Evolutionary conservation across 2,113 vertebrate species (phyloP), one percentile per base, ranked within the genome.

Genomic region (Barnardius zonarius): DNA sequence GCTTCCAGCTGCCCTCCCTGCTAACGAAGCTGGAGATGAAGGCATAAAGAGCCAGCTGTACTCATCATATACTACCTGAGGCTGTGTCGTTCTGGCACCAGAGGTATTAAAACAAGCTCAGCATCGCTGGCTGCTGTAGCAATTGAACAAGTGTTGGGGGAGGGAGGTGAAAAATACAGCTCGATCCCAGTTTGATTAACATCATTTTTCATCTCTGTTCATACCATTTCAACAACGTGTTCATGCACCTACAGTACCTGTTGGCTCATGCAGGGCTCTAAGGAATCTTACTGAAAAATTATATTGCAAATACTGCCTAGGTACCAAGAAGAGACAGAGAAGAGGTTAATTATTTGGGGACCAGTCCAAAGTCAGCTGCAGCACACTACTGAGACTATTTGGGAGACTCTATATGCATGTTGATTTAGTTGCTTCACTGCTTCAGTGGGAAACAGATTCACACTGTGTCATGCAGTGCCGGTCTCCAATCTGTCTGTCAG

Each of bases 391-490:
- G 96, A 92, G 73, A 44, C 86, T 79, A 67, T 92, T 64, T 74
- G 66, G 77, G 92, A 96, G 86, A 62, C 86, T 88, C 75, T 25
- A 30, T 31, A 91, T 85, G 44, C 92, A 77, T 57, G 30, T n/a
- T 70, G 81, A 85, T 83, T 97, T 94, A 86, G 63, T 57, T 93
- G 82, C 81, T 83, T 94, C 18, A 44, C 61, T 88, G 79, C 49
- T 96, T 80, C 52, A 69, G 27, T 31, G 88, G 82, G 85, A 75
- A 94, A 93, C 86, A 92, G 52, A 87, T 96, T 94, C 86, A 76
- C 81, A 79, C 66, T 69, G 79, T 95, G 89, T 95, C 94, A 91
- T 44, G 87, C 51, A 82, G 35, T 48, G 83, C 51, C 35, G 33
- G 76, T 90, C 25, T 44, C 82, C 44, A 76, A 17, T 85, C 80